Percentiles rank a stretch among this genome's conserved stretches.
phyloP scores from a whole-genome alignment of 2,113 vertebrate species.

The Amphilophus citrinellus region DNA sequence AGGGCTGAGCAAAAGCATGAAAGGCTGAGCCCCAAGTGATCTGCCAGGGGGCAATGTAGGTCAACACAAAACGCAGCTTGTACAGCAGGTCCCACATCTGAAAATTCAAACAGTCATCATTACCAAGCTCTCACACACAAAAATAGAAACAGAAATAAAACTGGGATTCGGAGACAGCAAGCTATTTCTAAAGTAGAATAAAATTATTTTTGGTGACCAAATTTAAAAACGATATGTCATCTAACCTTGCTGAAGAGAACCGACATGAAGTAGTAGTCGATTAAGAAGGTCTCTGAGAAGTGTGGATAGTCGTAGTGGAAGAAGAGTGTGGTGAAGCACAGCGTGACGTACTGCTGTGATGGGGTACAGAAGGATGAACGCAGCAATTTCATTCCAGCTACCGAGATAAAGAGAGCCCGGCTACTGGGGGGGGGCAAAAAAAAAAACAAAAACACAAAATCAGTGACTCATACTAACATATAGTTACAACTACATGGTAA shows the following conservation, averaged over 20 bases:
- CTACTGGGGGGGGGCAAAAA: constrained; percentile 73
- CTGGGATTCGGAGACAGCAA: neutral
- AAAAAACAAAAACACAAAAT: neutral
- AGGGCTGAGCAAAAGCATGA: constrained; percentile 93
- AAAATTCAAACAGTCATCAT: constrained; percentile 21
- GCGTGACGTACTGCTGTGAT: constrained; percentile 89
- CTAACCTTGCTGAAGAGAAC: constrained; percentile 92
- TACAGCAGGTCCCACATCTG: constrained; percentile 94
- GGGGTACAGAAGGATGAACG: constrained; percentile 90
- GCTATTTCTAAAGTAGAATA: neutral
- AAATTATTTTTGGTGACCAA: neutral
- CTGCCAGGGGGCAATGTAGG: constrained; percentile 95
- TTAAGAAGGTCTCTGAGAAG: constrained; percentile 90
- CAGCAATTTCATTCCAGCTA: constrained; percentile 91
- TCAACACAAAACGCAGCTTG: constrained; percentile 92
- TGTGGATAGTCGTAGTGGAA: constrained; percentile 91
- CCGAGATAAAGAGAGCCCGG: constrained; percentile 88
- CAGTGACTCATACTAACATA: neutral
- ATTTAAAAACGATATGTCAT: neutral
- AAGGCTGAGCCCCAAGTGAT: constrained; percentile 95
- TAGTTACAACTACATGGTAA: neutral
- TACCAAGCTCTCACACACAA: neutral
- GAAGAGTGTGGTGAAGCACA: constrained; percentile 92
- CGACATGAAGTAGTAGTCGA: constrained; percentile 93
- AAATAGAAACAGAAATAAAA: neutral